phyloP scores from a whole-genome alignment of 2,113 vertebrate genomes.

The Myotis lucifugus region DNA sequence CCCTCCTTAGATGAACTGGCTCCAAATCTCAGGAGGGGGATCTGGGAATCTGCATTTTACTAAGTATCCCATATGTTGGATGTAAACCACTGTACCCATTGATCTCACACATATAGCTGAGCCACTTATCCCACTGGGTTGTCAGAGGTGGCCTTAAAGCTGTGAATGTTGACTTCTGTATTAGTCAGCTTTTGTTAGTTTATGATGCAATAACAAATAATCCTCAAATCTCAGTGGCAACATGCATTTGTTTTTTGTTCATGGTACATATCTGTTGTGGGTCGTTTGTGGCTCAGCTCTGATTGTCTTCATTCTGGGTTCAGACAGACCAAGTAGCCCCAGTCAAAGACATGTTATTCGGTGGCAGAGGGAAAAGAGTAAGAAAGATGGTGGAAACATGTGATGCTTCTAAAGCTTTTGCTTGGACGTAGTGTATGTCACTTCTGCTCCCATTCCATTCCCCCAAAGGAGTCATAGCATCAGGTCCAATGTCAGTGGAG shows the following conservation, averaged over 20 bases:
- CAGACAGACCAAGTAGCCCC: background rate
- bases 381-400: background rate
- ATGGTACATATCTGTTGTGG: background rate
- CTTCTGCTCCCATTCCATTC: background rate
- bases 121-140: background rate
- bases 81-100: background rate
- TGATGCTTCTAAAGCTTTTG: background rate
- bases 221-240: background rate
- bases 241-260: background rate
- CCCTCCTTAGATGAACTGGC: background rate
- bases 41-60: background rate
- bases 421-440: background rate
- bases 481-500: background rate
- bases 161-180: background rate
- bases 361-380: background rate
- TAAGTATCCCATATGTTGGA: accelerated
- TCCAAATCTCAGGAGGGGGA: background rate
- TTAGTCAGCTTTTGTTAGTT: background rate
- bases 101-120: background rate
- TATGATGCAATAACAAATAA: background rate
- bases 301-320: background rate
- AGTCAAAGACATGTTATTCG: background rate
- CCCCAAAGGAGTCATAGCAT: background rate
- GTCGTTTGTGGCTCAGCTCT: background rate
- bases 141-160: background rate